Evolutionary conservation across 1,140 invertebrate species (phyloP).

Genomic region (Dendrolimus punctatus): DNA sequence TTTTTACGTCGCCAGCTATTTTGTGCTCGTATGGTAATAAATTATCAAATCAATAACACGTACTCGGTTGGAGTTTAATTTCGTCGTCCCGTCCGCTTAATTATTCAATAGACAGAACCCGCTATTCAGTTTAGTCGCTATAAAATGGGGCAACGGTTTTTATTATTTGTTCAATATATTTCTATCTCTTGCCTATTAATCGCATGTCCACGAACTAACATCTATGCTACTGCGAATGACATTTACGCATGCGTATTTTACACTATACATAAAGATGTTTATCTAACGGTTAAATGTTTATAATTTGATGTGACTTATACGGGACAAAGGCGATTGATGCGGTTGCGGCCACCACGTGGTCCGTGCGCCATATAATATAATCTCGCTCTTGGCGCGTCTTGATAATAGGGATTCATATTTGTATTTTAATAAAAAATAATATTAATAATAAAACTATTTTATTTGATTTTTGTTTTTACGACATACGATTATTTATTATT

Average conservation of each 20-base stretch:
- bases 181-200: too few species aligned
- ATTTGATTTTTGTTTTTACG: too few species aligned
- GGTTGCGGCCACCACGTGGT: conserved; percentile 18
- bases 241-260: conserved; percentile 24
- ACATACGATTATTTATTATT: too few species aligned
- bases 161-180: conserved; percentile 22
- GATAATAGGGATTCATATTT: neutral
- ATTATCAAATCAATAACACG: conserved; percentile 28
- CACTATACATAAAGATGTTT: conserved; percentile 39
- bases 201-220: too few species aligned
- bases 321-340: conserved; percentile 10
- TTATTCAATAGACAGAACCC: conserved; percentile 49
- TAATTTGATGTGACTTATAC: conserved; percentile 26
- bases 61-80: conserved; percentile 21
- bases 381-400: neutral
- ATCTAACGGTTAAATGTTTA: conserved; percentile 39
- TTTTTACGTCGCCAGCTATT: conserved; percentile 2
- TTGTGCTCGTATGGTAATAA: conserved; percentile 4
- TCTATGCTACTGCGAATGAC: conserved; percentile 18
- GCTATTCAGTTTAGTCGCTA: conserved; percentile 23
- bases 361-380: conserved; percentile 14
- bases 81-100: conserved; percentile 37
- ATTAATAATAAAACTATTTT: too few species aligned
- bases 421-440: too few species aligned
- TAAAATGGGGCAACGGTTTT: conserved; percentile 38